Conservation (phyloP, 2,888 invertebrate genomes). For the Drosophila longiperda region DNA sequence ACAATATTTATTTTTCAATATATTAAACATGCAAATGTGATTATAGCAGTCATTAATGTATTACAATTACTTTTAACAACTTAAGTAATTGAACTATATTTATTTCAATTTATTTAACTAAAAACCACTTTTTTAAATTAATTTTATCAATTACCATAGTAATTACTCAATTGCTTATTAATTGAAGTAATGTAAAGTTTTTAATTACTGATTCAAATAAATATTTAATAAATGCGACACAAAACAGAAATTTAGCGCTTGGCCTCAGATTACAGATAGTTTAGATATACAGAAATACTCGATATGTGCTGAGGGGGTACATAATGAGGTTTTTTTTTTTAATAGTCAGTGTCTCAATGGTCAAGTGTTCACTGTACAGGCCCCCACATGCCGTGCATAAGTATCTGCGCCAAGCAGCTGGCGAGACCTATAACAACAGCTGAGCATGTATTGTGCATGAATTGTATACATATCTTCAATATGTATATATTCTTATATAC, state of each 20-base stretch:
- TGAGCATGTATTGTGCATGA: constrained; percentile 50
- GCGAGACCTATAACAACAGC: constrained; percentile 74
- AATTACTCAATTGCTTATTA: background rate
- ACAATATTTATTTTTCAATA: background rate
- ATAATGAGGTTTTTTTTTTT: background rate
- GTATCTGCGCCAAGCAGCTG: constrained; percentile 17
- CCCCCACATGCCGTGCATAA: background rate
- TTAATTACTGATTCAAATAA: background rate
- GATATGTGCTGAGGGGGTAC: too few species aligned
- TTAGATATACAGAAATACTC: background rate
- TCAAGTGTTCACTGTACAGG: constrained; percentile 18
- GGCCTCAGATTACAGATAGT: background rate
- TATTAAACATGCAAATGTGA: background rate
- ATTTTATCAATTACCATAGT: background rate
- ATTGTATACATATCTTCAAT: constrained; percentile 21
- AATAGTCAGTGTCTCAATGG: background rate
- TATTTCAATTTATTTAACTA: background rate
- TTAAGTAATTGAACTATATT: background rate
- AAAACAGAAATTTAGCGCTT: rapidly evolving
- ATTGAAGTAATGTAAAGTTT: background rate
- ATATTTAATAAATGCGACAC: background rate
- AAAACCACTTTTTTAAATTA: background rate
- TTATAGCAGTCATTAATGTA: background rate
- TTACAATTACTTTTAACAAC: background rate
- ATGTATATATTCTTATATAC: background rate